Percentiles rank a stretch among this genome's conserved stretches.
These are phyloP conservation scores for Cerastis leucographa DNA, from an alignment of 2,888 invertebrate genomes.

Conservation along the genomic window DNA sequence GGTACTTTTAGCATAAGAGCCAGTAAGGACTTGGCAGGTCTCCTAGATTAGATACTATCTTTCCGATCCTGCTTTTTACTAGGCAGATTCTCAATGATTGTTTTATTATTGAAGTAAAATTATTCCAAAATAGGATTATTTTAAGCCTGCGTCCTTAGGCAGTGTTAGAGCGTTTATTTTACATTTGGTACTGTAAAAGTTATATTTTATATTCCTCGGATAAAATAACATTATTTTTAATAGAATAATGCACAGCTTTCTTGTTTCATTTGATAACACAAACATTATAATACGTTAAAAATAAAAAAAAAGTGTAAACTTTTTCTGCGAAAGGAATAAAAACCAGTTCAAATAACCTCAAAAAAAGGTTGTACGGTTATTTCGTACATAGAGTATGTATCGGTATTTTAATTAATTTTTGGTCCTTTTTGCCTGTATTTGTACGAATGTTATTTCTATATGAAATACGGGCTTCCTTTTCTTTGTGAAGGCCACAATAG, in stretches of 20 bases:
- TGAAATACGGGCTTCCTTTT: constrained; percentile 26
- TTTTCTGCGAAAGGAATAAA: constrained; percentile 23
- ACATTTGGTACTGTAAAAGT: neutral
- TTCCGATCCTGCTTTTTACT: neutral
- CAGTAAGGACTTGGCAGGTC: neutral
- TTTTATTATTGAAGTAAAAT: neutral
- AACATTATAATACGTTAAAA: neutral
- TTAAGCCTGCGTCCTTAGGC: neutral
- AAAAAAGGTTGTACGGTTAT: constrained; percentile 21
- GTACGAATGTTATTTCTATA: constrained; percentile 33
- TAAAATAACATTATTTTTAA: constrained; percentile 5
- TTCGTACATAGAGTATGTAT: constrained; percentile 29
- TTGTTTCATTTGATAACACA: neutral
- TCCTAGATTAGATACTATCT: neutral
- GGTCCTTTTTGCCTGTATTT: constrained; percentile 20
- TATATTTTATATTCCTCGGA: neutral
- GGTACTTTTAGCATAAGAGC: neutral
- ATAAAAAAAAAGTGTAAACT: neutral
- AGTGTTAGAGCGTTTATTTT: neutral
- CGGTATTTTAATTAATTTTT: constrained; percentile 44
- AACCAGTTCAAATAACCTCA: constrained; percentile 4
- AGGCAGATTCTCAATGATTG: no score
- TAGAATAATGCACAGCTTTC: neutral
- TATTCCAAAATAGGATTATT: neutral
- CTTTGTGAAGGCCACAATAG: constrained; percentile 43